Evolutionary conservation across 2,888 invertebrate species (phyloP).

Genomic region (Margaritifera margaritifera): DNA sequence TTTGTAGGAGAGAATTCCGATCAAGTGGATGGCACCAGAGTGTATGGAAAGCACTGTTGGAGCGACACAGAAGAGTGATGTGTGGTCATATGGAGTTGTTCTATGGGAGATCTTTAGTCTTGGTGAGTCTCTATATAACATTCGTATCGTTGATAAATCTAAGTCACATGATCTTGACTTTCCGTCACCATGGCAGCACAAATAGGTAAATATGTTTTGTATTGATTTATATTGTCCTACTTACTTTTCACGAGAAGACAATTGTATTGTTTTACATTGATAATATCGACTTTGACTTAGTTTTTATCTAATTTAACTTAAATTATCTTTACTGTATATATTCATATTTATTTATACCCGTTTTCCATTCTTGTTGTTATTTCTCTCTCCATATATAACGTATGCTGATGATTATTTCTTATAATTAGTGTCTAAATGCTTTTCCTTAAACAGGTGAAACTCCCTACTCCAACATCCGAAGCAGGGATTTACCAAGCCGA

Average conservation of each 20-base stretch:
- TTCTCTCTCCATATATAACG: no score
- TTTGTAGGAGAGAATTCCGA: slow-evolving; percentile 37
- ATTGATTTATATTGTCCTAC: not conserved
- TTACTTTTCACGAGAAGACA: not conserved
- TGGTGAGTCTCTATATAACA: slow-evolving; percentile 19
- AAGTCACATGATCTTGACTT: not conserved
- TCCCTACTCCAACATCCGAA: slow-evolving; percentile 28
- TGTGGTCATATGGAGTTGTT: slow-evolving; percentile 48
- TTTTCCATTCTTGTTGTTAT: no score
- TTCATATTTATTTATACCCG: no score
- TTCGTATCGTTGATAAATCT: not conserved
- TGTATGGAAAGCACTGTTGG: slow-evolving; percentile 32
- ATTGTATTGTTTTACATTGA: not conserved
- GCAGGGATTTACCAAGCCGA: slow-evolving; percentile 23
- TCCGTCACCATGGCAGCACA: not conserved
- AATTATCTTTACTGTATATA: no score
- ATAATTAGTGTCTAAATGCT: no score
- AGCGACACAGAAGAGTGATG: slow-evolving; percentile 44
- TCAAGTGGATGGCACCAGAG: slow-evolving; percentile 49
- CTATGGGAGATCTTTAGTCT: slow-evolving; percentile 49
- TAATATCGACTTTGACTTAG: no score
- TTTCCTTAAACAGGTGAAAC: slow-evolving; percentile 22
- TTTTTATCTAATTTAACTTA: no score
- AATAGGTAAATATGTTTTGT: not conserved
- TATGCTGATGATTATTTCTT: no score